Evolutionary conservation across 2,888 invertebrate species (phyloP).

Genomic region (Tiphia femorata): DNA sequence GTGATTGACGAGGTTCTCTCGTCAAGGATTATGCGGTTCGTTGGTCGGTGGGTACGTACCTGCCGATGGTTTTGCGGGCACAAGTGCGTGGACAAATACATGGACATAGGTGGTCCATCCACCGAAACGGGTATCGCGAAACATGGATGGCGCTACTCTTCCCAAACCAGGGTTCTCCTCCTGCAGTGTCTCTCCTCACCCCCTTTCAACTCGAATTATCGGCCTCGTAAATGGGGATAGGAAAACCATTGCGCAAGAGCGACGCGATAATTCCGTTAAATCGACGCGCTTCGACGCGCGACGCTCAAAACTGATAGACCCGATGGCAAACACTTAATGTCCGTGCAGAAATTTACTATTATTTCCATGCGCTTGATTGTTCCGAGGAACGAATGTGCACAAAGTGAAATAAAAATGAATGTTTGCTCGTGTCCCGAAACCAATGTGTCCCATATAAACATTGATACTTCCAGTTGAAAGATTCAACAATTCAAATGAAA

Average conservation of each 20-base stretch:
- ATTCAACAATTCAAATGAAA: too few relatives aligned
- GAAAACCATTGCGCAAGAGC: neutral
- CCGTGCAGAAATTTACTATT: too few relatives aligned
- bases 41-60: constrained; percentile 36
- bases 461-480: too few relatives aligned
- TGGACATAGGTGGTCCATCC: constrained; percentile 9
- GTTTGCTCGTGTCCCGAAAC: too few relatives aligned
- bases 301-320: neutral
- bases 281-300: neutral
- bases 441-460: too few relatives aligned
- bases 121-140: too few relatives aligned
- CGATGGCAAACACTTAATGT: too few relatives aligned
- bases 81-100: constrained; percentile 31
- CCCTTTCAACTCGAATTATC: constrained; percentile 47
- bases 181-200: constrained; percentile 37
- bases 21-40: constrained; percentile 49
- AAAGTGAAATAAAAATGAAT: too few relatives aligned
- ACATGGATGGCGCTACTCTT: constrained; percentile 33
- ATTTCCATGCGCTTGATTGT: too few relatives aligned
- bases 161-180: constrained; percentile 44
- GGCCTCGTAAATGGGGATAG: constrained; percentile 25
- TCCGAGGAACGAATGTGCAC: too few relatives aligned
- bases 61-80: constrained; percentile 41
- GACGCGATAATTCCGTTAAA: constrained; percentile 19
- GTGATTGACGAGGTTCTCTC: constrained; percentile 49